Conservation (phyloP, 2,888 invertebrate species). For the Steromphala cineraria region DNA sequence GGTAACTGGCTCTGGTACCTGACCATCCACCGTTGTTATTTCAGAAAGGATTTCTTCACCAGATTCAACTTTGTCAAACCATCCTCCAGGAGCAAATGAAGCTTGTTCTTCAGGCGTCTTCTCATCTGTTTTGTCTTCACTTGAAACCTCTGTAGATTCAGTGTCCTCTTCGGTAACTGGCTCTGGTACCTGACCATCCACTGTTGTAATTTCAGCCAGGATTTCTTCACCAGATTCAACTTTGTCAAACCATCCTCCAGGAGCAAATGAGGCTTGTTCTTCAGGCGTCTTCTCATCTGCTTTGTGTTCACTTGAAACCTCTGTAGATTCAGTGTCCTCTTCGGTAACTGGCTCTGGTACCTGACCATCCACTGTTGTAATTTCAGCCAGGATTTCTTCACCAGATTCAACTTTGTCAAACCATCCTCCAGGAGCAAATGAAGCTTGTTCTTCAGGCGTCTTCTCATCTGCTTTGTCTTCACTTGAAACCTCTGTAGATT, state of each 20-base stretch:
- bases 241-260: neutral
- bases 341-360: neutral
- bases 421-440: conserved; percentile 4
- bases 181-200: neutral
- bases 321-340: neutral
- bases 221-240: neutral
- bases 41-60: too few relatives aligned
- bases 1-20: too few relatives aligned
- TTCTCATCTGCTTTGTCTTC: neutral
- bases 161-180: neutral
- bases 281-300: neutral
- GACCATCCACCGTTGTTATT: too few relatives aligned
- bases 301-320: neutral
- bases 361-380: neutral
- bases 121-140: too few relatives aligned
- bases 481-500: neutral
- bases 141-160: neutral
- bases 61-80: too few relatives aligned
- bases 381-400: neutral
- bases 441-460: neutral
- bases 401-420: neutral
- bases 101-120: too few relatives aligned
- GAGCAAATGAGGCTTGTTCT: neutral
- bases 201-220: neutral
- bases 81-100: too few relatives aligned